Base-by-base conservation (phyloP, 2,113 vertebrate species). In the Clinocottus analis region DNA sequence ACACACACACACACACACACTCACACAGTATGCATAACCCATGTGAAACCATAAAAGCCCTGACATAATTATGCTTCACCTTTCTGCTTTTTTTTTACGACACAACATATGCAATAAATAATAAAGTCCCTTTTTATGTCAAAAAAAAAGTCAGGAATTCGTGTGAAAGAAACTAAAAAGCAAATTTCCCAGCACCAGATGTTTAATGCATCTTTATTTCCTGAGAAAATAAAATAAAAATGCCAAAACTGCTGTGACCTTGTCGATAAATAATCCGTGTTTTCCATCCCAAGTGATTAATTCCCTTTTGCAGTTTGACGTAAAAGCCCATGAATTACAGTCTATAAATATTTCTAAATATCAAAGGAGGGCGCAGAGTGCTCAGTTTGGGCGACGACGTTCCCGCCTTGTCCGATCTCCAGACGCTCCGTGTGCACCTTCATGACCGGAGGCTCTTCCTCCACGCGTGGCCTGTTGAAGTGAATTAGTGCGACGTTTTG, bases 21-120 rank as follows among this genome's bases (percentile, higher is more conserved):
- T 29, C 35, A 1, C n/a, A 58, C 35, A 39, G 9, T 39, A 55
- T 49, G 72, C 73, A 70, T 47, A 17, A 43, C 51, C 56, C 63
- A n/a, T 31, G 29, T 74, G 21, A 85, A 78, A 49, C 45, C 1
- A 17, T 60, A 77, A 27, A 71, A 65, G 21, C 7, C 17, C 25
- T 55, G 39, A 47, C 65, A 75, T 12, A 2, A 66, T 19, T 23
- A n/a, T 23, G 12, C 11, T 47, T 29, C 9, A 49, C 27, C 3
- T 56, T 67, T 61, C 47, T 65, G 53, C 60, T 31, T 29, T 51
- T 14, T 53, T 31, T 29, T 51, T 14, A 51, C 16, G 39, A 16
- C 13, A 41, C 6, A 35, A 37, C 51, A 31, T 31, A 58, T 43
- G 27, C 8, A 37, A 8, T 62, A n/a, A 37, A 8, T 62, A n/a